These are phyloP conservation scores for Alligator mississippiensis DNA, from an alignment of 2,113 vertebrate species.

Conservation along the genomic window DNA sequence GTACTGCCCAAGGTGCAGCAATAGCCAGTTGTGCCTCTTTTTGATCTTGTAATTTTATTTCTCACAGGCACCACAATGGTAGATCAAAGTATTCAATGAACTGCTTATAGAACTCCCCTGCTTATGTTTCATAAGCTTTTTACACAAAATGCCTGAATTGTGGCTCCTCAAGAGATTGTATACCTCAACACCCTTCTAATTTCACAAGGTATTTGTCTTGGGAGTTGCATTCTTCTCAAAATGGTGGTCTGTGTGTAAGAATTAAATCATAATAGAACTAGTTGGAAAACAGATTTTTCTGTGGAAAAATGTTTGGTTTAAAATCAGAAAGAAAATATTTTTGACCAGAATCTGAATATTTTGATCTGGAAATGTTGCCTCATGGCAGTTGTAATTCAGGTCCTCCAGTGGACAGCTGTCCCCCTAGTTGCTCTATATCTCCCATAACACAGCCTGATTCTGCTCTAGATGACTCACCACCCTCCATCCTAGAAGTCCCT, in stretches of 20 bases:
- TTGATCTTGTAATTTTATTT: not conserved
- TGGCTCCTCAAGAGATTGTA: not conserved
- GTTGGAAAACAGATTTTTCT: not conserved
- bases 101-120: not conserved
- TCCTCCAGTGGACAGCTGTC: not conserved
- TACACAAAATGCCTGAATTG: not conserved
- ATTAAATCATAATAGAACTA: not conserved
- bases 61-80: not conserved
- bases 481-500: too few relatives aligned
- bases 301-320: not conserved
- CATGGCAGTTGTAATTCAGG: not conserved
- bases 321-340: not conserved
- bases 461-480: too few relatives aligned
- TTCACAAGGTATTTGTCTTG: not conserved
- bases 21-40: not conserved
- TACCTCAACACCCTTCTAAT: rapidly evolving
- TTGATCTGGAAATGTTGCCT: not conserved
- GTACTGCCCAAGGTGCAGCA: too few relatives aligned
- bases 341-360: not conserved
- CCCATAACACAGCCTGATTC: too few relatives aligned
- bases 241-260: not conserved
- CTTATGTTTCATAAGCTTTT: not conserved
- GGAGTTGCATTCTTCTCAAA: not conserved
- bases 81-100: not conserved
- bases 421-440: not conserved